phyloP scores from a whole-genome alignment of 1,140 invertebrate species.

The Agrilus planipennis region DNA sequence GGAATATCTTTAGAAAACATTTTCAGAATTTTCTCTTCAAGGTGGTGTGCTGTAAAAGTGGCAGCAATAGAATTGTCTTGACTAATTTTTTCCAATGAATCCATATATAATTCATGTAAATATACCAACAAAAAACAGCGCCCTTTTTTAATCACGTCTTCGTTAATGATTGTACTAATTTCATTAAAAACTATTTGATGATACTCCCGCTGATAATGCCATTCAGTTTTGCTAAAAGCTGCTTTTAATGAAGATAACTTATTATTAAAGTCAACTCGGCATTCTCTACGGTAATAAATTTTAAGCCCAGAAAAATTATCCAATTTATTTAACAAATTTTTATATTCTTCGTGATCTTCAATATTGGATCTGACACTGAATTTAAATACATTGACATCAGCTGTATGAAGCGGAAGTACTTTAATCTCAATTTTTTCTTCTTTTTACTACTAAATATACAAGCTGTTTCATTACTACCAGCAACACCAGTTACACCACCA shows the following conservation, averaged over 20 bases:
- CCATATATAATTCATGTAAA: no score
- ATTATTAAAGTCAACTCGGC: slow-evolving; percentile 10
- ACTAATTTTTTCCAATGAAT: no score
- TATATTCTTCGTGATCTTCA: slow-evolving; percentile 9
- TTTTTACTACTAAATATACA: neutral
- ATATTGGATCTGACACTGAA: slow-evolving; percentile 10
- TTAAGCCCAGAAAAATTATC: no score
- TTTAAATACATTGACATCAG: slow-evolving; percentile 2
- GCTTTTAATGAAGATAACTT: slow-evolving; percentile 12
- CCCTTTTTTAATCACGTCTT: slow-evolving; percentile 18
- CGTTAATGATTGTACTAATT: slow-evolving; percentile 14
- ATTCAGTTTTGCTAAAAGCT: slow-evolving; percentile 10
- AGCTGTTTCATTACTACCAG: neutral
- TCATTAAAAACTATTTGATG: slow-evolving; percentile 19
- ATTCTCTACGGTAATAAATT: no score
- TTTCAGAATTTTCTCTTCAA: no score
- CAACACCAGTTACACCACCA: slow-evolving; percentile 7
- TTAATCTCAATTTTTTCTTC: no score
- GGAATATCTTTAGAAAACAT: no score
- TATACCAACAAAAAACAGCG: slow-evolving; percentile 15
- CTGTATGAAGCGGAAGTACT: neutral
- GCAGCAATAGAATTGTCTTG: no score
- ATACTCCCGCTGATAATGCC: slow-evolving; percentile 14
- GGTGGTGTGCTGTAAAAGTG: no score
- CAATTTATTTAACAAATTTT: no score